A percentile compares a stretch with the other conserved stretches of the same genome.
Conservation (phyloP, 92 coral and sea anemone genomes). For the Porites evermanni region DNA sequence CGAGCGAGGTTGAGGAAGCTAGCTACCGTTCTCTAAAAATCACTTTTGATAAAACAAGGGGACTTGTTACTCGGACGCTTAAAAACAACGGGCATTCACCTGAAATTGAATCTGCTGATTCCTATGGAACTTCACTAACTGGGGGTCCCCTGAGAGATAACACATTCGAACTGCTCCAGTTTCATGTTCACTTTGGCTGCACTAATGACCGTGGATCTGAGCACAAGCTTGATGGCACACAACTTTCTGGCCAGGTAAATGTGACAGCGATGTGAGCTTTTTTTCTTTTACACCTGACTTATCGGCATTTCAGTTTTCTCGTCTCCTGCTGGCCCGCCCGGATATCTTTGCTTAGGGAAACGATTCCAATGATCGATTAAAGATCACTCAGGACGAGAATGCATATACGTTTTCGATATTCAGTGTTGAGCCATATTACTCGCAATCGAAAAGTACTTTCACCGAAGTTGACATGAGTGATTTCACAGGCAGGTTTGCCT, state of each 20-base stretch:
- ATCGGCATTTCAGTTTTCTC: background rate
- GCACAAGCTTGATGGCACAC: slow-evolving; percentile 25
- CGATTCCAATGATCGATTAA: no score
- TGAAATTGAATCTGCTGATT: background rate
- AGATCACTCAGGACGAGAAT: no score
- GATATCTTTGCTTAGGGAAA: no score
- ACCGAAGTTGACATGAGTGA: no score
- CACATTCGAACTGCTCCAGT: slow-evolving; percentile 30
- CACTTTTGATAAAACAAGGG: slow-evolving; percentile 25
- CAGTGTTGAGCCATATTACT: no score
- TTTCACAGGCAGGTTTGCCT: no score
- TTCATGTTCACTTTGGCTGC: slow-evolving; percentile 63
- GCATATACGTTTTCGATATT: no score
- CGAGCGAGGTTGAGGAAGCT: background rate
- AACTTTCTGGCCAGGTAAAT: slow-evolving; percentile 37
- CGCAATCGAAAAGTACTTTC: no score
- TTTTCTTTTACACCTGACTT: background rate
- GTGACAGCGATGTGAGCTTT: background rate
- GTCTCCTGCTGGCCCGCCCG: background rate
- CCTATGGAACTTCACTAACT: background rate
- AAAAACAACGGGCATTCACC: slow-evolving; percentile 53
- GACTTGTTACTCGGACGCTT: slow-evolving; percentile 30
- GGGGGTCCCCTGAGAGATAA: slow-evolving; percentile 33
- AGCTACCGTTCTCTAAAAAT: background rate
- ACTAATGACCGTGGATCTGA: slow-evolving; percentile 41